These are phyloP conservation scores for Petrolisthes cinctipes DNA, from an alignment of 2,888 invertebrate genomes.

Conservation along the genomic window DNA sequence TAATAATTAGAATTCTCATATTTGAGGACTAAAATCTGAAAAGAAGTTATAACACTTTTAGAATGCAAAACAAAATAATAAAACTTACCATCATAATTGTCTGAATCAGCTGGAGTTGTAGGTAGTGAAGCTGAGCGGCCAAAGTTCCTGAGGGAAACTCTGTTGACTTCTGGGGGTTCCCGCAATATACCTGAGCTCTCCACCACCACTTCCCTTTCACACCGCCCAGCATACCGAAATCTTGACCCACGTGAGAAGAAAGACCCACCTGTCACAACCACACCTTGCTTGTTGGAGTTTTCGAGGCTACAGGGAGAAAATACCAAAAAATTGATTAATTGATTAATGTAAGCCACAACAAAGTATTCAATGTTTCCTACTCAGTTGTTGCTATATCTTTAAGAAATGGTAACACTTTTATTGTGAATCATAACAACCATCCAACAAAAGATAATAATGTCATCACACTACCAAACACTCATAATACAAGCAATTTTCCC, in stretches of 20 bases:
- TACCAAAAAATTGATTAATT: too few species aligned
- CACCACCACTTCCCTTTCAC: slow-evolving; percentile 65
- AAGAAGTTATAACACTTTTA: background rate
- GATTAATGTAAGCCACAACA: background rate
- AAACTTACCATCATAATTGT: slow-evolving; percentile 59
- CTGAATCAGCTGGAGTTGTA: slow-evolving; percentile 62
- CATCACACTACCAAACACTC: too few species aligned
- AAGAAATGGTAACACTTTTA: slow-evolving; percentile 2
- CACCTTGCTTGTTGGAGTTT: slow-evolving; percentile 63
- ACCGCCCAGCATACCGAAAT: slow-evolving; percentile 66
- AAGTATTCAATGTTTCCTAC: background rate
- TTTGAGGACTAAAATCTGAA: background rate
- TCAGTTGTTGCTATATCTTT: too few species aligned
- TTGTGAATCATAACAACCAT: too few species aligned
- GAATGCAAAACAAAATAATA: background rate
- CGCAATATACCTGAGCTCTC: slow-evolving; percentile 60
- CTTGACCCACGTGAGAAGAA: slow-evolving; percentile 66
- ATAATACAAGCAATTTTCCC: too few species aligned
- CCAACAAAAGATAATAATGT: too few species aligned
- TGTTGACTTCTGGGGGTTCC: slow-evolving; percentile 52
- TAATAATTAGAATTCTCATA: too few species aligned
- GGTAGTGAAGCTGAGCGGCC: slow-evolving; percentile 63
- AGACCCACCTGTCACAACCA: slow-evolving; percentile 65
- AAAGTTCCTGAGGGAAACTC: slow-evolving; percentile 58
- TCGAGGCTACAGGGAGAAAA: slow-evolving; percentile 49